Base-by-base conservation (phyloP, 2,888 invertebrate genomes). In the Pterobdella sp. region DNA sequence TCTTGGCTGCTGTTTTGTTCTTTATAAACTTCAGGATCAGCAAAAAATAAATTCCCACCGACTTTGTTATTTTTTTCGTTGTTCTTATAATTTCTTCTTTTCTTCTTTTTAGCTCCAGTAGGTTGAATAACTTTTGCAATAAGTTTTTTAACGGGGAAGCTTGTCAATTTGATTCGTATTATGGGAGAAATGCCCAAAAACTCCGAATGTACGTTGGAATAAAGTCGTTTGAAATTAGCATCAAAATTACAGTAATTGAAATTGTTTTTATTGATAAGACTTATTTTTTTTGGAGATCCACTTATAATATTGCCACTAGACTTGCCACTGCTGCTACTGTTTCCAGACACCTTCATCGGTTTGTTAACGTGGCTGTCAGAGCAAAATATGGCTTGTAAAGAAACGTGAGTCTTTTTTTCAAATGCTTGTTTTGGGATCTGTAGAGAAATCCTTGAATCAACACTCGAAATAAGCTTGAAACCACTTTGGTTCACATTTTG, bases 331-430 rank as follows among this genome's bases (percentile, higher is more conserved):
- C 60, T 26, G n/a, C 60, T 22, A n/a, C n/a, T 56, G 7, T 22
- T 56, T 4, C 60, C 60, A 56, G 60, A 56, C n/a, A 56, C 60
- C 26, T 56, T 56, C 18, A 56, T n/a, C 60, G n/a, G 60, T 56
- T 56, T 56, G n/a, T 56, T 56, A 3, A 56, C 4, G n/a, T 56
- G 60, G n/a, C 60, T 56, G n/a, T 56, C 60, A 18, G 60, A 56
- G n/a, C 60, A 18, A 3, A 22, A 14, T 4, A 56, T 56, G n/a
- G 26, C 60, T 22, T 56, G 60, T 26, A 56, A 26, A 26, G 60
- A 56, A 22, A 56, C 60, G 3, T 56, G 4, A 4, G 60, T 56
- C 26, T 56, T 56, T 56, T 56, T 7, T 3, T 56, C 60, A 26
- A 56, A 56, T 4, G 60, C 60, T 26, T 26, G 7, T 56, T 56